Evolutionary conservation across 2,113 vertebrate species (phyloP).

Genomic region (Scortum barcoo): DNA sequence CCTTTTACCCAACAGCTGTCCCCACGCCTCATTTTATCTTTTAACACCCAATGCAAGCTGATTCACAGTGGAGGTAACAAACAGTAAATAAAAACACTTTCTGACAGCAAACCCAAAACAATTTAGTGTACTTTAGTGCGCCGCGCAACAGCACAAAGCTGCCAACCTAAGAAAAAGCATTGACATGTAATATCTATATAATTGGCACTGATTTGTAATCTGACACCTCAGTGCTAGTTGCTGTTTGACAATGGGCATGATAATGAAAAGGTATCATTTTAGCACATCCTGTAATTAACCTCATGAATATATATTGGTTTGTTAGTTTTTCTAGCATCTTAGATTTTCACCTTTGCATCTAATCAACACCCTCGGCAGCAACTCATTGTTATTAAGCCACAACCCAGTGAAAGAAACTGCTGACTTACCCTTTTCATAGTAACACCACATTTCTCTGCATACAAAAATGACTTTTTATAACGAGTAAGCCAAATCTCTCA

Average conservation of each 20-base stretch:
- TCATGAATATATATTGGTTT: constrained; percentile 86
- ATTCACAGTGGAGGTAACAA: constrained; percentile 33
- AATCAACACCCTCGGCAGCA: constrained; percentile 80
- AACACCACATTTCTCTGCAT: constrained; percentile 45
- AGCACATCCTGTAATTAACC: constrained; percentile 80
- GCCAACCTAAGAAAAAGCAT: constrained; percentile 43
- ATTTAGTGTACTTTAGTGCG: constrained; percentile 33
- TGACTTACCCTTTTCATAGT: constrained; percentile 66
- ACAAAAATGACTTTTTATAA: constrained; percentile 38
- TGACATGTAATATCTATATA: constrained; percentile 60
- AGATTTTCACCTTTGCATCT: constrained; percentile 81
- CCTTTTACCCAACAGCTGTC: constrained; percentile 44
- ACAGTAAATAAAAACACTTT: constrained; percentile 32
- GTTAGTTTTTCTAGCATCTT: constrained; percentile 71
- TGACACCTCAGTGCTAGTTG: constrained; percentile 60
- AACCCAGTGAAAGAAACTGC: constrained; percentile 58
- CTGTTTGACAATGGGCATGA: constrained; percentile 52
- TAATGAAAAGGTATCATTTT: constrained; percentile 79
- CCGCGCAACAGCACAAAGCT: constrained; percentile 41
- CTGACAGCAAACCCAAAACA: constrained; percentile 22
- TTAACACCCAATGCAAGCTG: constrained; percentile 25
- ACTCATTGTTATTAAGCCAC: constrained; percentile 67
- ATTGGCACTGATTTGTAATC: constrained; percentile 70
- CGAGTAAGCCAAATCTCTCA: constrained; percentile 51
- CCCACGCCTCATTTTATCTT: constrained; percentile 47